Conservation (phyloP, 2,113 vertebrate species). For the Actinemys pallida region DNA sequence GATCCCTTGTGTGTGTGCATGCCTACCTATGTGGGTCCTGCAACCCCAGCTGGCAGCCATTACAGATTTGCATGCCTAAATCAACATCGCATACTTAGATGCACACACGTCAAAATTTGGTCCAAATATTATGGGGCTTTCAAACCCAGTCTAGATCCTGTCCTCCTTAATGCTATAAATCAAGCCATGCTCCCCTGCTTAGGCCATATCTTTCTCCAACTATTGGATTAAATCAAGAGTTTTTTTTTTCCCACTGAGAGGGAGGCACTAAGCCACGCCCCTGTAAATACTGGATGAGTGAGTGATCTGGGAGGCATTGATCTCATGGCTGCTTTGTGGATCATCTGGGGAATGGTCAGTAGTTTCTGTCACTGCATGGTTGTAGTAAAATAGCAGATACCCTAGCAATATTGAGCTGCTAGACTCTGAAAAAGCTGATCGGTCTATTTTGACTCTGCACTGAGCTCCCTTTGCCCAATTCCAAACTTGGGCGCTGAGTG, state of each 20-base stretch:
- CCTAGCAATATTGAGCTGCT: background rate
- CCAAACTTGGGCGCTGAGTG: background rate
- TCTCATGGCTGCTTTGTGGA: accelerated
- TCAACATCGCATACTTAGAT: background rate
- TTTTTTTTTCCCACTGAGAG: background rate
- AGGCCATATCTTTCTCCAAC: background rate
- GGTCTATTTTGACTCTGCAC: background rate
- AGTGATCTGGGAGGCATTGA: accelerated
- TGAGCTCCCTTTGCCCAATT: background rate
- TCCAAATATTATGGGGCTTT: background rate
- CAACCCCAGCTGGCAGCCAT: background rate
- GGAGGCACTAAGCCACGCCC: background rate
- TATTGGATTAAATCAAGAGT: background rate
- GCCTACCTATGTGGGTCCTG: too few species aligned
- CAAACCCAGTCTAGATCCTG: background rate
- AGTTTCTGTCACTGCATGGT: background rate
- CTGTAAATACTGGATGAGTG: background rate
- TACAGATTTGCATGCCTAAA: background rate
- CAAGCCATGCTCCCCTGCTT: background rate
- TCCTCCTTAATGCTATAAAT: background rate
- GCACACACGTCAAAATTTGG: background rate
- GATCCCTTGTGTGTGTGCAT: background rate
- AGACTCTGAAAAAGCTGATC: accelerated
- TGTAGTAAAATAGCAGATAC: background rate
- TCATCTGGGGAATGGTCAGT: background rate